Base-by-base conservation (phyloP, 2,888 invertebrate genomes). In the Chelonus formosanus region DNA sequence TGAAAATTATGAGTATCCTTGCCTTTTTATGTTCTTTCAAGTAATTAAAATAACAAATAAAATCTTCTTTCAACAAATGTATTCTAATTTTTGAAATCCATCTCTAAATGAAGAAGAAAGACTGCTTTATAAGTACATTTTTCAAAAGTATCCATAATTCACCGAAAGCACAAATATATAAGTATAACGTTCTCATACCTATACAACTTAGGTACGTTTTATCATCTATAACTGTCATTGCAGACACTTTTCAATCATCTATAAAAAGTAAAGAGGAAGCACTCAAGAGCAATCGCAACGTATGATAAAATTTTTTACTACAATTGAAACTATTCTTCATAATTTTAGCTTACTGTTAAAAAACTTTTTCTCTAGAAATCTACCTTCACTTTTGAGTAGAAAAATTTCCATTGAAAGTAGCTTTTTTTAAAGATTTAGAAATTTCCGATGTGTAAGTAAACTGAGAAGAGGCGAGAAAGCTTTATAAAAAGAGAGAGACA, bases 401-500 rank as follows among this genome's bases (percentile, higher is more conserved):
- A 59, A 55, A 63, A 64, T 62, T 64, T 65, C 63, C 56, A 58
- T 10, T 54, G 34, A 58, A 58, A 55, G 64, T 48, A 54, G 48
- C 20, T 53, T 8, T 63, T 20, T 53, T 10, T 40, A n/a, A 60
- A 69, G 63, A 67, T 60, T 61, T 45, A 63, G 50, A 70, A 67
- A 67, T 71, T 66, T 71, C 57, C 68, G 69, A 70, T 70, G 67
- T 69, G 67, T 66, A 67, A 64, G 65, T 63, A 61, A 45, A 64
- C 57, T 43, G 48, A 43, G 6, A 43, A 44, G 10, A 45, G 45
- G 56, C 45, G 43, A 56, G 36, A 58, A 60, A 54, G 56, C n/a
- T 60, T 60, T 62, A 47, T 54, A n/a, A 65, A 62, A 58, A 60
- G 61, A 56, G 66, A 60, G 59, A 55, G 67, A 63, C 50, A 58